Evolutionary conservation across 2,888 invertebrate species (phyloP), one percentile per base, ranked within the genome.

Genomic region (Harpagoxenus sublaevis): DNA sequence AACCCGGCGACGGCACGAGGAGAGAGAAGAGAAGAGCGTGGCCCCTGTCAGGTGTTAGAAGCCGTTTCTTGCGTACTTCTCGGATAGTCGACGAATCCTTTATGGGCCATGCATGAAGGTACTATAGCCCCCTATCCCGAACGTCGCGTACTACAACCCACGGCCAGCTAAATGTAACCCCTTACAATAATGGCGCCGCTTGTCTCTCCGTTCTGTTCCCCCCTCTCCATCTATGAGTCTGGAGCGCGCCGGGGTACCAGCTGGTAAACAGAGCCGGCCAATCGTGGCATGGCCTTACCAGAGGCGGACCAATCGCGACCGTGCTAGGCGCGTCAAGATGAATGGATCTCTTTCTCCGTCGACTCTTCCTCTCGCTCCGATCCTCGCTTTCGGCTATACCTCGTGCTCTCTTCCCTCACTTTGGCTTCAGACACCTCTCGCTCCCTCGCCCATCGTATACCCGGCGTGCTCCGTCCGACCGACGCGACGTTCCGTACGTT

Each of bases 41-140:
- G 92, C 93, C 93, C 93, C 93, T 93, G 95, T 94, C 95, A 95
- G 95, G 94, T 95, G 94, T 94, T 95, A 94, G 94, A 94, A 94
- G 94, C 94, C 94, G 94, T 94, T 95, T 94, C 95, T 95, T 94
- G 96, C 96, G 96, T 96, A 96, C 96, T 96, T 96, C 96, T 96
- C 96, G 96, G 96, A 96, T 96, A 96, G 96, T 96, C 97, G 97
- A 97, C 97, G 97, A 97, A 97, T 97, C 97, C 97, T 97, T 97
- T 97, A 97, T 97, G 97, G 97, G 97, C 97, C 97, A 97, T 97
- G 97, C 97, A 97, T 97, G 97, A 97, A 96, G 97, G 96, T 97
- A 97, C 97, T 97, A 97, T 97, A 97, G 97, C 97, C 97, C 97
- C 97, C 97, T 97, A 97, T 97, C 97, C 97, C 97, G 96, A 97